phyloP scores from a whole-genome alignment of 2,113 vertebrate genomes.

The Antechinus stuartii region DNA sequence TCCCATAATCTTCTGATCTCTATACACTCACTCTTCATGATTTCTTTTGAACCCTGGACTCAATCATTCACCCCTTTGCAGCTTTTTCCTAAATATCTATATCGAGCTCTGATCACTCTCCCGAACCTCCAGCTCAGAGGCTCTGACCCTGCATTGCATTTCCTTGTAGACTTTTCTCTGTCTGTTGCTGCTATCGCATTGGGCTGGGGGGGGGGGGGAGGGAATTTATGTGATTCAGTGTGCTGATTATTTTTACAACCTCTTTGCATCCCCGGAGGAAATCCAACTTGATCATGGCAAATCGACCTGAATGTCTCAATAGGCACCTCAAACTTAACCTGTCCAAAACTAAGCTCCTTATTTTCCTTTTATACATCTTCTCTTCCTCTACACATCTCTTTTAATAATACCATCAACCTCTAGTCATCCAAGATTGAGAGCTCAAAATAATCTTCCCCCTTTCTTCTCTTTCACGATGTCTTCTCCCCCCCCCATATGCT shows the following conservation, averaged over 20 bases:
- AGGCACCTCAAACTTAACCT: neutral
- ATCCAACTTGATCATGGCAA: neutral
- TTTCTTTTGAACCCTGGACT: neutral
- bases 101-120: neutral
- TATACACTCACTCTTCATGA: neutral
- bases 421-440: neutral
- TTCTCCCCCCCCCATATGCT: neutral
- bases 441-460: neutral
- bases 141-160: neutral
- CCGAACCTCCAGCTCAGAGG: neutral
- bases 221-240: neutral
- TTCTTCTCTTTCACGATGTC: neutral
- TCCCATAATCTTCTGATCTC: neutral
- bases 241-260: neutral
- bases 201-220: too few relatives aligned
- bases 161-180: neutral
- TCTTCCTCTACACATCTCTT: neutral
- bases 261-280: neutral
- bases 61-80: neutral
- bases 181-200: neutral
- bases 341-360: neutral
- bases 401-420: neutral
- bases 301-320: neutral
- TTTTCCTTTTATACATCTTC: neutral
- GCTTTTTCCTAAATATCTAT: neutral